Base-by-base conservation (phyloP, 1,140 invertebrate species). In the Anadara kagoshimensis region DNA sequence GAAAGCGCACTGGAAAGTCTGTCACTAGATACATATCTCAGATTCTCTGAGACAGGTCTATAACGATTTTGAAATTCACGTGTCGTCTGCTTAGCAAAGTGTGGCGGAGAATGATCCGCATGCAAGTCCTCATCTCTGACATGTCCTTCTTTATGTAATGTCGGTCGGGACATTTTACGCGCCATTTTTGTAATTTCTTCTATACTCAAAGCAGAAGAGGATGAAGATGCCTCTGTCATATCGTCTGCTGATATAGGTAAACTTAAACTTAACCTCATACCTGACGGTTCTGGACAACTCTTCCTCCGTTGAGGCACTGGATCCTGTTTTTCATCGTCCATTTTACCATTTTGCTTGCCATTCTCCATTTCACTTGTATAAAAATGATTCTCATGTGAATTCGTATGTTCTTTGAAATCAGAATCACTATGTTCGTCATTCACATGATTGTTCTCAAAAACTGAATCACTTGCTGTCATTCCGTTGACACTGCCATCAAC, bases 121-220 rank as follows among this genome's bases (percentile, higher is more conserved):
- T 41, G 54, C 16, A 22, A 11, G 29, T 65, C 54, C 49, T 26
- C 61, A 10, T 63, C 43, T 22, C 54, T 18, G 8, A 43, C 18
- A 11, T 72, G 62, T 8, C 64, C 69, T 11, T 63, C 62, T 66
- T 72, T 72, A 20, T 63, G 61, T 20, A 72, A 44, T 16, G 59
- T 56, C 3, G 70, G 70, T 43, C 62, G 54, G 43, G 70, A 72
- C 8, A 72, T 57, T 58, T 54, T 58, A 5, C 70, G 53, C 11
- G 63, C 57, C 63, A 66, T 66, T 29, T 44, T 54, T 4, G 62
- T 72, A 3, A 71, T 62, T 41, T 43, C 47, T 57, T 64, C 49
- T n/a, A 71, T 47, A 16, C 26, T 26, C 3, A 64, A 11, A 10
- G 1, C n/a, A 11, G 11, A 5, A 43, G n/a, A 16, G 0, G n/a